phyloP scores from a whole-genome alignment of 2,888 invertebrate species.

The Morpho deidamia region DNA sequence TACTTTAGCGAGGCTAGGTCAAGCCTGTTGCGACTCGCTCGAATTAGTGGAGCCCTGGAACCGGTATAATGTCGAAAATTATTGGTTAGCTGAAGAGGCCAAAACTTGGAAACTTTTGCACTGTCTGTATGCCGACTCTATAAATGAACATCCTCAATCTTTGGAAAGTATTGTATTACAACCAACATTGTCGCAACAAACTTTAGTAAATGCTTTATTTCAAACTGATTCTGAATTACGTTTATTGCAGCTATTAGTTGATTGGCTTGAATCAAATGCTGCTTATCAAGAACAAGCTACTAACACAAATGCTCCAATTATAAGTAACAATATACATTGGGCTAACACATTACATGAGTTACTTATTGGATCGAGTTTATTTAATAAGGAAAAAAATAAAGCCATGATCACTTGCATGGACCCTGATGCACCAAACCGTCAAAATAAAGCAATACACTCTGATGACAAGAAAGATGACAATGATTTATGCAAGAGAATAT shows the following conservation, averaged over 20 bases:
- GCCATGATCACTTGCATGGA: conserved; percentile 84
- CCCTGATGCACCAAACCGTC: conserved; percentile 92
- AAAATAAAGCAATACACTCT: conserved; percentile 88
- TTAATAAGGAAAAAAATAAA: conserved; percentile 63
- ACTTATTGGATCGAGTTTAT: conserved; percentile 68
- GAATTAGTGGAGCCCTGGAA: conserved; percentile 72
- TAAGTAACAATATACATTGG: conserved; percentile 87
- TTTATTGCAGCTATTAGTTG: conserved; percentile 90
- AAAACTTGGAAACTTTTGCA: conserved; percentile 93
- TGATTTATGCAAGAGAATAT: conserved; percentile 78
- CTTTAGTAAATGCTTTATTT: conserved; percentile 56
- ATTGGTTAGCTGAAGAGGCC: conserved; percentile 88
- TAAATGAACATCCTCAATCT: conserved; percentile 78
- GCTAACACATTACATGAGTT: conserved; percentile 93
- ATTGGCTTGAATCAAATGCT: conserved; percentile 94
- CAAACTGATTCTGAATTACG: conserved; percentile 77
- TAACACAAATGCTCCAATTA: conserved; percentile 60
- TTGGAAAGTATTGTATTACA: conserved; percentile 62
- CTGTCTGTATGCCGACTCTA: conserved; percentile 89
- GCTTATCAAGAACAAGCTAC: conserved; percentile 85
- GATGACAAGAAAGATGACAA: conserved; percentile 89
- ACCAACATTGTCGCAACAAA: conserved; percentile 59
- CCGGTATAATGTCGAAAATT: conserved; percentile 64
- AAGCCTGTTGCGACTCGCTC: conserved; percentile 80
- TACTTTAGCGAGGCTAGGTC: conserved; percentile 80